Percentiles rank a stretch among this genome's conserved stretches.
phyloP scores from a whole-genome alignment of 2,888 invertebrate genomes.

The Choreutis nemorana region DNA sequence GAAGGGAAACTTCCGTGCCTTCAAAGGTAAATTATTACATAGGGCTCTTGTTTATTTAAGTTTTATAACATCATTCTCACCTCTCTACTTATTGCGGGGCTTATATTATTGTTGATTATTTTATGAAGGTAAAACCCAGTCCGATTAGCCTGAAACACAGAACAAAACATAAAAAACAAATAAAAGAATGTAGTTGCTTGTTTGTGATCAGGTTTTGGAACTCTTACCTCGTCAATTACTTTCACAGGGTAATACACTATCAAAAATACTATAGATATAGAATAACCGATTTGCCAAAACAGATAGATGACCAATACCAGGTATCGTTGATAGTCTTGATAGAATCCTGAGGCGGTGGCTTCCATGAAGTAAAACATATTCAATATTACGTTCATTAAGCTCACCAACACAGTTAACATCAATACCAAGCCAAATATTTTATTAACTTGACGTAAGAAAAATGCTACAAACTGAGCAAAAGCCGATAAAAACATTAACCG shows the following conservation, averaged over 20 bases:
- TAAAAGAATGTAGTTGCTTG: too few species aligned
- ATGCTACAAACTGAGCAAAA: conserved; percentile 18
- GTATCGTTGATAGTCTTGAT: conserved; percentile 28
- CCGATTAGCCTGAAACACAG: too few species aligned
- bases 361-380: conserved; percentile 49
- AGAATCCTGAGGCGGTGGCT: conserved; percentile 37
- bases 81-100: too few species aligned
- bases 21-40: too few species aligned
- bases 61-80: too few species aligned
- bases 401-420: conserved; percentile 22
- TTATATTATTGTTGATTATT: too few species aligned
- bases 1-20: too few species aligned
- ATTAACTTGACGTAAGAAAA: conserved; percentile 17
- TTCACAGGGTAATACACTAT: conserved; percentile 25
- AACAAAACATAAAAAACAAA: too few species aligned
- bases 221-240: too few species aligned
- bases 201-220: too few species aligned
- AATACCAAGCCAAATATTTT: conserved; percentile 26
- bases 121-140: too few species aligned
- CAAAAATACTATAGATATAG: conserved; percentile 21
- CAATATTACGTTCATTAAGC: conserved; percentile 23
- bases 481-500: conserved; percentile 16
- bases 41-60: too few species aligned
- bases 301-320: conserved; percentile 29
- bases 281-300: conserved; percentile 31